These are phyloP conservation scores for Callocephalon fimbriatum DNA, from an alignment of 2,113 vertebrate species.

Conservation along the genomic window DNA sequence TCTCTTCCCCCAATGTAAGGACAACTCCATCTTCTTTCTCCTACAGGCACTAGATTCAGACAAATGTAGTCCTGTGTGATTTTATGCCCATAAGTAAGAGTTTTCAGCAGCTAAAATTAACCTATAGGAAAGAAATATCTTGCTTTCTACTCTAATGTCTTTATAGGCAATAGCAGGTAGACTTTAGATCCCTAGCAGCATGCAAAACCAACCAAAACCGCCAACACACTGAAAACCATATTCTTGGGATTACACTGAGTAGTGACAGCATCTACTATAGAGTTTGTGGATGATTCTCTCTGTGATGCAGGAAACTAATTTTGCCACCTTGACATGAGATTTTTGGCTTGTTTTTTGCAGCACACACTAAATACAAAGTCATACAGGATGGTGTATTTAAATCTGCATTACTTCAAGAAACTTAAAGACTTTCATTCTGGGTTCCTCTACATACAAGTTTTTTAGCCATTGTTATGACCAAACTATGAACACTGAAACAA, in stretches of 20 bases:
- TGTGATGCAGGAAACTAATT: not conserved
- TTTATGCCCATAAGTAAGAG: not conserved
- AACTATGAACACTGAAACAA: not conserved
- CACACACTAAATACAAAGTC: accelerated
- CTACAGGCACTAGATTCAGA: not conserved
- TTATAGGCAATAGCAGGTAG: not conserved
- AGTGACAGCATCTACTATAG: not conserved
- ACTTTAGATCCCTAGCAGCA: not conserved
- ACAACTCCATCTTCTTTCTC: not conserved
- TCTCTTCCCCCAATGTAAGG: not conserved
- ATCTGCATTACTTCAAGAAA: not conserved
- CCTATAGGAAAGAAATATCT: not conserved
- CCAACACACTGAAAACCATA: not conserved
- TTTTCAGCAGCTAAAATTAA: not conserved
- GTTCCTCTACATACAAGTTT: not conserved
- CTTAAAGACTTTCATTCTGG: not conserved
- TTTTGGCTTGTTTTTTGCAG: not conserved
- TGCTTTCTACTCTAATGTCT: not conserved
- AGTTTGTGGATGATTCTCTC: not conserved
- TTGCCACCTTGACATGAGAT: not conserved
- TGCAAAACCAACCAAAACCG: not conserved
- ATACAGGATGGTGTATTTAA: not conserved
- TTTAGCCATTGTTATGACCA: not conserved
- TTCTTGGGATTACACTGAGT: not conserved
- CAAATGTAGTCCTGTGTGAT: not conserved